Evolutionary conservation across 2,888 invertebrate genomes (phyloP), one percentile per base, ranked within the genome.

Genomic region (Pseudococcus jackbeardsleyi): DNA sequence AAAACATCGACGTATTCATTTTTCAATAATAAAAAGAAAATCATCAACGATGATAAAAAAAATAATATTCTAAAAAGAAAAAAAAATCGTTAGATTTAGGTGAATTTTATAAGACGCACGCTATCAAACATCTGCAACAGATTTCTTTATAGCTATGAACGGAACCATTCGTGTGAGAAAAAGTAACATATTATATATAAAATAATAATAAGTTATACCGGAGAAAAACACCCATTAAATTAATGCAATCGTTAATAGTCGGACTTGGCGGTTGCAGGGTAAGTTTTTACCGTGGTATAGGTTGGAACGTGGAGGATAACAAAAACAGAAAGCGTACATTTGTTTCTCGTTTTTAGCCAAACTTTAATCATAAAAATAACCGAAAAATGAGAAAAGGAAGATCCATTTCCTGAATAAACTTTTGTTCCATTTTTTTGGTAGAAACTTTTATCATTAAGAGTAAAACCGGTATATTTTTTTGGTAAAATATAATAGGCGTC

Each of bases 301-400:
- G 79, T 82, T 46, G 79, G 19, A 82, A 46, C 42, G 22, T n/a
- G 17, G 46, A 8, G 42, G 79, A 82, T 82, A 82, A 82, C 42
- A 82, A 82, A 82, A 82, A 46, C 79, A 82, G 79, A 82, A 82
- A 82, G 46, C 79, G 46, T 82, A 82, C 79, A 82, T 82, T 82
- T 82, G 85, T 85, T 59, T 64, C 64, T 85, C 85, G 59, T 64
- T 59, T 64, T 64, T 39, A 33, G 85, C 42, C 72, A 85, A 85
- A 85, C 59, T 85, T 85, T 85, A 85, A 85, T 85, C 85, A 85
- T 85, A 85, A 85, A 85, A 85, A 85, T 85, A 85, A 85, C 39
- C 85, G 64, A 85, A 85, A 85, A 85, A 85, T 85, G 64, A 59
- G 85, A 85, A 85, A 85, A 85, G 85, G 85, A 85, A 85, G 85